phyloP scores from a whole-genome alignment of 2,888 invertebrate species.

The Athrips mouffetella region DNA sequence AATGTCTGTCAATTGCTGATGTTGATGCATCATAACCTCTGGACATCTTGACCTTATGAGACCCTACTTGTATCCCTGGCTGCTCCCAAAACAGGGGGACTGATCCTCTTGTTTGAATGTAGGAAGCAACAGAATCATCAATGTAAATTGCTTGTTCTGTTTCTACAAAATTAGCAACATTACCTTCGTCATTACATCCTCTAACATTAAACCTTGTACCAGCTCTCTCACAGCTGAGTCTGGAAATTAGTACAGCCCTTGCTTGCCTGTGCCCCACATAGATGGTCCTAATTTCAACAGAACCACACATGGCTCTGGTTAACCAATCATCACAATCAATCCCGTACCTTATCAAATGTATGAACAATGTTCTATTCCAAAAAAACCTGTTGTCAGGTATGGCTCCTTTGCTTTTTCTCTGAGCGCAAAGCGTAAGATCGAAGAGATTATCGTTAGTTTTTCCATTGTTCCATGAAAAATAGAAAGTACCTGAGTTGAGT shows the following conservation, averaged over 20 bases:
- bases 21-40: conserved; percentile 96
- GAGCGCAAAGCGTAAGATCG: conserved; percentile 96
- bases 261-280: conserved; percentile 98
- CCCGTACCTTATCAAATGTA: conserved; percentile 94
- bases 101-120: conserved; percentile 95
- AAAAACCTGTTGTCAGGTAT: conserved; percentile 97
- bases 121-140: conserved; percentile 93
- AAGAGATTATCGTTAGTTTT: conserved; percentile 77
- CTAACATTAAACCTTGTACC: conserved; percentile 98
- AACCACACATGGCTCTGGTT: conserved; percentile 97
- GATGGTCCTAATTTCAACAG: conserved; percentile 97
- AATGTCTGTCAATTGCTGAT: conserved; percentile 95
- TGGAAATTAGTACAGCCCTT: conserved; percentile 95
- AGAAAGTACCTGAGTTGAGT: conserved; percentile 98
- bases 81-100: conserved; percentile 99
- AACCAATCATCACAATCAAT: conserved; percentile 95
- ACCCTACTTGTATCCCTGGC: conserved; percentile 98
- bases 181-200: conserved; percentile 99
- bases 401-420: conserved; percentile 88
- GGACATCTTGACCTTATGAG: conserved; percentile 98
- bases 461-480: conserved; percentile 90
- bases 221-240: conserved; percentile 97
- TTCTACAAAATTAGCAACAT: conserved; percentile 99
- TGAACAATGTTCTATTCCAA: conserved; percentile 98
- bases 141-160: conserved; percentile 98